Percentiles rank a stretch among this genome's conserved stretches.
These are phyloP conservation scores for Sanderia malayensis DNA, from an alignment of 30 jellyfish, hydroid and myxozoan genomes.

Conservation along the genomic window DNA sequence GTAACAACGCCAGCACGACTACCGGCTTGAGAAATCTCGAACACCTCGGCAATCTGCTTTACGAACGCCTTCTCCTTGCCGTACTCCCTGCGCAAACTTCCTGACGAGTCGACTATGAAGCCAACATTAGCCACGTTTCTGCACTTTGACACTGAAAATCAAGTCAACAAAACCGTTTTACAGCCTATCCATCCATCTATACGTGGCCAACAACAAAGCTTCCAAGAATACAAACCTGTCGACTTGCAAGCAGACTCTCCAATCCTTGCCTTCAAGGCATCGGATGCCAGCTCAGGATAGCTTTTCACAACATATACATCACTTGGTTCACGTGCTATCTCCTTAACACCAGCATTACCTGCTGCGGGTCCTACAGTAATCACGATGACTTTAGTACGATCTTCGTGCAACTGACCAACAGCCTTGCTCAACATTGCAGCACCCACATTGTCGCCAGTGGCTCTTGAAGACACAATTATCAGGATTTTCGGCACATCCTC, in stretches of 20 bases:
- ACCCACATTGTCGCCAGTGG: slow-evolving; percentile 14
- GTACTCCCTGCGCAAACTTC: slow-evolving; percentile 64
- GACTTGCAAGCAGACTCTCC: background rate
- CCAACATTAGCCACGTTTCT: slow-evolving; percentile 50
- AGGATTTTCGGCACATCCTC: slow-evolving; percentile 40
- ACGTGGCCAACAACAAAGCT: too few species aligned
- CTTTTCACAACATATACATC: background rate
- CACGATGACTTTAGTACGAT: background rate
- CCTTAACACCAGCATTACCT: background rate
- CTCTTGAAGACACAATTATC: slow-evolving; percentile 41
- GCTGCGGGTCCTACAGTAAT: background rate
- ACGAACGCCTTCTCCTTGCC: slow-evolving; percentile 82
- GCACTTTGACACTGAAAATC: background rate
- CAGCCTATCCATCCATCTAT: too few species aligned
- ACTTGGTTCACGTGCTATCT: background rate
- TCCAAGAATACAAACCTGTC: background rate
- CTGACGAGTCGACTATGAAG: slow-evolving; percentile 83
- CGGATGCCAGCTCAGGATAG: background rate
- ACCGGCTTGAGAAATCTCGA: slow-evolving; percentile 57
- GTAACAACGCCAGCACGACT: slow-evolving; percentile 82
- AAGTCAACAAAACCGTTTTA: too few species aligned
- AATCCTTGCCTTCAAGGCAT: background rate
- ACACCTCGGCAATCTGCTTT: slow-evolving; percentile 58
- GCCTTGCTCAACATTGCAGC: slow-evolving; percentile 31
- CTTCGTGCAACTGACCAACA: slow-evolving; percentile 25